These are phyloP conservation scores for Buphagus erythrorhynchus DNA, from an alignment of 2,797 vertebrate genomes.

Conservation along the genomic window DNA sequence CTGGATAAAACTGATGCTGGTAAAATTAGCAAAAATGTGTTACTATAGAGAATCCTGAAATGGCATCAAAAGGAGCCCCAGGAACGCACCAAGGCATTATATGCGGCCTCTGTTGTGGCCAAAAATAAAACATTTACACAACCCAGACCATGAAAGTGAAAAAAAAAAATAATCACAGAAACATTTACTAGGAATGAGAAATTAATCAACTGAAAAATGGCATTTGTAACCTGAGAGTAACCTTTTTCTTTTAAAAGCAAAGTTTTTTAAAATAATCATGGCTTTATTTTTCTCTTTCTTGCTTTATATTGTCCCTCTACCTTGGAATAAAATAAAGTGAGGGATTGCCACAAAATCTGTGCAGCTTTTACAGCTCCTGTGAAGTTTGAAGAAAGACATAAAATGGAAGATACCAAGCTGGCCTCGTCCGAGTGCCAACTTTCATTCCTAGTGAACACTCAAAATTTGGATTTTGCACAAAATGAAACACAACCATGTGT, in stretches of 20 bases:
- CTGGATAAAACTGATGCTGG: neutral
- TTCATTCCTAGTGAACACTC: neutral
- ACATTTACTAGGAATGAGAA: neutral
- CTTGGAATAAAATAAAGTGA: neutral
- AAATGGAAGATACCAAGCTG: neutral
- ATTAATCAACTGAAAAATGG: neutral
- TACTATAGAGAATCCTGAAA: neutral
- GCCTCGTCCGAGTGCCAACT: accelerated
- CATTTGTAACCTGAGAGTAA: neutral
- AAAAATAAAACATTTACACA: conserved; percentile 15
- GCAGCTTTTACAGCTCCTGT: neutral
- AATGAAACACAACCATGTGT: neutral
- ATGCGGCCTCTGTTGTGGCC: neutral
- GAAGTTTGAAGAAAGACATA: neutral
- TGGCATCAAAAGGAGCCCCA: neutral
- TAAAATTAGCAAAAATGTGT: neutral
- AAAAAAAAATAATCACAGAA: neutral
- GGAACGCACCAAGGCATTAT: neutral
- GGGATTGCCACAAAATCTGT: neutral
- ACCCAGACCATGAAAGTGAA: conserved; percentile 16
- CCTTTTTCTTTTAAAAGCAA: neutral
- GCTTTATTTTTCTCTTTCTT: neutral
- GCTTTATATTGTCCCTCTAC: neutral
- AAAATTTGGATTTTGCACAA: neutral
- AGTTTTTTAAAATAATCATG: neutral